Conservation (phyloP, 2,797 vertebrate genomes). For the Bovichtus diacanthus region DNA sequence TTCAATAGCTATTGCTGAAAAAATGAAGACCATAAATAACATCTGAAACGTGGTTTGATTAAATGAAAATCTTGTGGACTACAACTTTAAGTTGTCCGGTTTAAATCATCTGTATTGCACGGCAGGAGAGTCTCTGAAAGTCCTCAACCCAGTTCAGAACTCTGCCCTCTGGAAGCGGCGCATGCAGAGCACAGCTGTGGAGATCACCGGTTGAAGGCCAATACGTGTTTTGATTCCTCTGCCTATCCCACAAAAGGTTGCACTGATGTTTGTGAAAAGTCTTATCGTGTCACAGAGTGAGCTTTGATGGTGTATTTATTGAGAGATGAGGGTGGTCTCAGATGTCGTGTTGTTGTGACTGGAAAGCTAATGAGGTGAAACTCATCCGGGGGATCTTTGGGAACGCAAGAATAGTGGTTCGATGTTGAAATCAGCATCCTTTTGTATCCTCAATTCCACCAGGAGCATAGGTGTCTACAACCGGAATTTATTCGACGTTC, state of each 20-base stretch:
- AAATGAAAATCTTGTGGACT: neutral
- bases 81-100: neutral
- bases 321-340: conserved; percentile 59
- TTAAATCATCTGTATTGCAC: conserved; percentile 14
- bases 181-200: conserved; percentile 71
- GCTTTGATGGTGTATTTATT: conserved; percentile 49
- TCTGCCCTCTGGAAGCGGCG: conserved; percentile 38
- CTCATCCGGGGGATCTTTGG: conserved; percentile 5
- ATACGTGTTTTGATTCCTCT: conserved; percentile 61
- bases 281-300: conserved; percentile 48
- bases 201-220: conserved; percentile 49
- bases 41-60: neutral
- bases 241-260: conserved; percentile 44
- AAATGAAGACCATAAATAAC: neutral
- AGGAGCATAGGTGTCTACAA: neutral
- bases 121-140: conserved; percentile 12
- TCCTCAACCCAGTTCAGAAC: conserved; percentile 10
- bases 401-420: conserved; percentile 7
- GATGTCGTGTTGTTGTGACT: conserved; percentile 53
- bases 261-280: conserved; percentile 50
- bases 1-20: neutral
- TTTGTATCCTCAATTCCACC: neutral
- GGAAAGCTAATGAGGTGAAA: conserved; percentile 45
- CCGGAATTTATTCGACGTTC: neutral
- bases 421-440: conserved; percentile 8